phyloP scores from a whole-genome alignment of 1,140 invertebrate species.

The Subanguina moxae region DNA sequence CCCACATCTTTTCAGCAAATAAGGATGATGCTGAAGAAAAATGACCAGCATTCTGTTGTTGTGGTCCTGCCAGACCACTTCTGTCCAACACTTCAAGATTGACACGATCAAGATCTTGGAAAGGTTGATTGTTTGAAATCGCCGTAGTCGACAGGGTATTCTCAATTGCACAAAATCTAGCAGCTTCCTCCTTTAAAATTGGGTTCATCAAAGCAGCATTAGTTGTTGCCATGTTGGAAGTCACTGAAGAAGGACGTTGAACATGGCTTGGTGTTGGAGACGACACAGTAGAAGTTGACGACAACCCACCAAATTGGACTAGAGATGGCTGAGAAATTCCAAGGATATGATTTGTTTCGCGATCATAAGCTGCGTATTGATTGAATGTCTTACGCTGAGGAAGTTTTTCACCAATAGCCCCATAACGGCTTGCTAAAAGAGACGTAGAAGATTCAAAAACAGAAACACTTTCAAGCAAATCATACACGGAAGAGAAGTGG shows the following conservation, averaged over 20 bases:
- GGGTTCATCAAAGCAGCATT: neutral
- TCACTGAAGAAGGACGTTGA: neutral
- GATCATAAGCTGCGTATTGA: slow-evolving; percentile 12
- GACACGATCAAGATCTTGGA: too few species aligned
- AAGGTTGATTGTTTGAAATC: too few species aligned
- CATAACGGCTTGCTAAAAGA: slow-evolving; percentile 6
- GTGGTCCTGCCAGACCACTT: too few species aligned
- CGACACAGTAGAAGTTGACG: neutral
- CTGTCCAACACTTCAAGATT: too few species aligned
- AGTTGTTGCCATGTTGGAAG: neutral
- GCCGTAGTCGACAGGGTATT: too few species aligned
- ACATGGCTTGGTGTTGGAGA: neutral
- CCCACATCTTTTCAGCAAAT: neutral
- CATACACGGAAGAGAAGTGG: too few species aligned
- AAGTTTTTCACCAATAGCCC: slow-evolving; percentile 7
- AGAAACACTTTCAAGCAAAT: too few species aligned
- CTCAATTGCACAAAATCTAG: too few species aligned
- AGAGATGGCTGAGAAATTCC: slow-evolving; percentile 6
- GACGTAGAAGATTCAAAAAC: neutral
- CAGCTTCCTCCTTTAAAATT: too few species aligned
- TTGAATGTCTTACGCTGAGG: slow-evolving; percentile 10
- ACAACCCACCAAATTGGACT: neutral
- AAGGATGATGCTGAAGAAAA: neutral
- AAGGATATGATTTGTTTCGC: slow-evolving; percentile 10
- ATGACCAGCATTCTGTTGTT: too few species aligned